Conservation (phyloP, 2,888 invertebrate species). For the Drosophila maculinotata region DNA sequence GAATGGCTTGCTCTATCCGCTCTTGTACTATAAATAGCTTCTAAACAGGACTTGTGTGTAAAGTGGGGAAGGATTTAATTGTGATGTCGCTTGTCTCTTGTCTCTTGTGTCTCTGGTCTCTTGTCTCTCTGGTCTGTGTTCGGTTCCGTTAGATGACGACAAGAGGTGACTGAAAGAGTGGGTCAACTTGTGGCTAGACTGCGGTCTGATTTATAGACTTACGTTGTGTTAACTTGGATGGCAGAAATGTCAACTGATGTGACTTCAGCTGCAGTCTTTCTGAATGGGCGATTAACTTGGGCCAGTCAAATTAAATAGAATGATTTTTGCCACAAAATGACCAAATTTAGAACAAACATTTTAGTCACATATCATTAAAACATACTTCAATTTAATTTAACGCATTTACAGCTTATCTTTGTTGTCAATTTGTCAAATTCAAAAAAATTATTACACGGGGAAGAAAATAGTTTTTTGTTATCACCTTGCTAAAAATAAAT, state of each 20-base stretch:
- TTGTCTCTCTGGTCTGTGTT: conserved; percentile 4
- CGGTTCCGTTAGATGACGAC: conserved; percentile 7
- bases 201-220: conserved; percentile 44
- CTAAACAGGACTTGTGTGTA: conserved; percentile 22
- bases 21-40: conserved; percentile 4
- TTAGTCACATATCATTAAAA: background rate
- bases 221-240: conserved; percentile 12
- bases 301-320: conserved; percentile 1
- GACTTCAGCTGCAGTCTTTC: conserved; percentile 27
- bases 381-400: too few relatives aligned
- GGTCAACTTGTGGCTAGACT: conserved; percentile 39
- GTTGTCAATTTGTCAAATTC: too few relatives aligned
- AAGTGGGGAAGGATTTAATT: conserved; percentile 22
- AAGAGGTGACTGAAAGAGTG: conserved; percentile 1
- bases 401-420: too few relatives aligned
- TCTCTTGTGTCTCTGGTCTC: background rate
- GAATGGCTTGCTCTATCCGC: too few relatives aligned
- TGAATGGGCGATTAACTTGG: conserved; percentile 33
- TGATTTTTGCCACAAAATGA: background rate
- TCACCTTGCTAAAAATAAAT: too few relatives aligned
- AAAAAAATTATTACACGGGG: too few relatives aligned
- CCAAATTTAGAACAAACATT: background rate
- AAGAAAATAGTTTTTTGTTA: too few relatives aligned
- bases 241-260: conserved; percentile 30
- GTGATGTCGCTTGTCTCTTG: conserved; percentile 38